Base-by-base conservation (phyloP, 1,140 invertebrate genomes). In the Drosophila malerkotliana region DNA sequence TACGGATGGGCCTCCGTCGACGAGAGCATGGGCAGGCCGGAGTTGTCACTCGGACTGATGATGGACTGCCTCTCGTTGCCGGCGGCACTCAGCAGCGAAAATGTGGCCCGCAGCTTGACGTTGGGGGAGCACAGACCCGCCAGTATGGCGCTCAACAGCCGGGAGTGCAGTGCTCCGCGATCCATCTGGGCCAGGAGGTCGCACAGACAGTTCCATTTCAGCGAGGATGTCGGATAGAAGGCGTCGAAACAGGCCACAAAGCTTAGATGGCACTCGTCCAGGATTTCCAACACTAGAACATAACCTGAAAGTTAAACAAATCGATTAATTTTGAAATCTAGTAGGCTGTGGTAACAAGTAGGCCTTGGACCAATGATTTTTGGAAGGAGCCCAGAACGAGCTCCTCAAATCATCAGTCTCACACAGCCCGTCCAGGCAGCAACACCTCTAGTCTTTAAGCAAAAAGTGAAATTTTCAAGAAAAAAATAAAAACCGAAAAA, bases 201-300 rank as follows among this genome's bases (percentile, higher is more conserved):
- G 92, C 98, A 98, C 0, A 99, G 92, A 84, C 96, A 96, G 60
- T 95, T 95, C 98, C 98, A 99, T 91, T 99, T 99, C 15, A 99
- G 93, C 60, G 95, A 95, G 0, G 97, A 96, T 1, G 97, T 99
- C 0, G 98, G 98, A 92, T 98, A 99, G 92, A 99, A 99, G 0
- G 97, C 97, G 92, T 99, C 97, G 88, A 98, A 99, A 92, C 98
- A 98, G 3, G 95, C 93, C 3, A 97, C 96, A 91, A 98, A 98
- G 8, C 97, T 98, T 55, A 95, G 94, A 79, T 98, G 97, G 80
- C 97, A 98, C 85, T 99, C 98, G 28, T 97, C 96, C 10, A 99
- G 92, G 59, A 99, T 96, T 37, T 94, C 94, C 28, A 93, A 93
- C 0, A 94, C 94, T 92, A 96, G 92, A 67, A 94, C 92, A n/a